These are phyloP conservation scores for Ophion ellenae DNA, from an alignment of 2,888 invertebrate species.

Conservation along the genomic window DNA sequence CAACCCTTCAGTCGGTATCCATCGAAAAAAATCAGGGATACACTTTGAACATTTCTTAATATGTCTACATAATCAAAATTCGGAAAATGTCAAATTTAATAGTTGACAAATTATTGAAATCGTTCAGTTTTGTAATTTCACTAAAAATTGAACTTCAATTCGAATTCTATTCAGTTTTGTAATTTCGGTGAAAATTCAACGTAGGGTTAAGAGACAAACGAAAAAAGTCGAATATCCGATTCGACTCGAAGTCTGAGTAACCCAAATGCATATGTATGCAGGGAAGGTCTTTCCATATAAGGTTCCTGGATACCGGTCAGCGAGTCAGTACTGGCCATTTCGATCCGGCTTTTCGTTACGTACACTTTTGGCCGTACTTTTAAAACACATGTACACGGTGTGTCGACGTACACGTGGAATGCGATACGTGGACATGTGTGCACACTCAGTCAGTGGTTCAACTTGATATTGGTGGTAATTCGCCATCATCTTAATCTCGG, in stretches of 20 bases:
- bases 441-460: slow-evolving; percentile 30
- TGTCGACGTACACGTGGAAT: too few relatives aligned
- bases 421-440: neutral
- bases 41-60: too few relatives aligned
- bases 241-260: neutral
- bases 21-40: too few relatives aligned
- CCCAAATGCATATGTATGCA: neutral
- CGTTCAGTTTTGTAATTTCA: too few relatives aligned
- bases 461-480: slow-evolving; percentile 70
- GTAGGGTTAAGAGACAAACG: neutral
- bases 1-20: too few relatives aligned
- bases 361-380: slow-evolving; percentile 33
- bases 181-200: too few relatives aligned
- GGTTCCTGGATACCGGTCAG: slow-evolving; percentile 57
- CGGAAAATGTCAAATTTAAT: too few relatives aligned
- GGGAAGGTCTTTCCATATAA: slow-evolving; percentile 61
- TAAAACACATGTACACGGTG: slow-evolving; percentile 14
- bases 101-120: too few relatives aligned
- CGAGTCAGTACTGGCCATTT: slow-evolving; percentile 43
- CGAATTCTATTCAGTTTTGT: too few relatives aligned
- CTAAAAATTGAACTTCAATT: too few relatives aligned
- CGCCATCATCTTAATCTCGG: slow-evolving; percentile 82
- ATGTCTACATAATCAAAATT: too few relatives aligned
- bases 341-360: slow-evolving; percentile 31
- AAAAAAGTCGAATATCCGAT: neutral